Evolutionary conservation across 2,797 vertebrate genomes (phyloP), one percentile per base, ranked within the genome.

Genomic region (Peromyscus melanophrys): DNA sequence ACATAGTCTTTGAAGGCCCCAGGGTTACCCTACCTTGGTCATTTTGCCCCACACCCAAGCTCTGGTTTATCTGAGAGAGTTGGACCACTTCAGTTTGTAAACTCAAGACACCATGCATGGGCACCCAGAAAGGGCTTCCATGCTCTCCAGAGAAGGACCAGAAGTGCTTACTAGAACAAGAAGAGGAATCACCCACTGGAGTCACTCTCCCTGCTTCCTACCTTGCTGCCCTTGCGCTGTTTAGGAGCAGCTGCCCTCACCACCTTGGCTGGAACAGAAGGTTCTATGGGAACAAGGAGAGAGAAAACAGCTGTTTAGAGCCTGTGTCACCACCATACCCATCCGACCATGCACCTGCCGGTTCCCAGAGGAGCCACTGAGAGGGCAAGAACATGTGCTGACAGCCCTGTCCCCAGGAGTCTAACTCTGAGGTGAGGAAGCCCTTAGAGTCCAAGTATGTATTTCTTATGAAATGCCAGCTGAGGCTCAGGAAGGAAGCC

Each of bases 211-310:
- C 34, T 29, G 16, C 14, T 67, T 19, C 98, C 97, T 99, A 99
- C 99, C 99, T 99, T 99, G 98, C 99, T 99, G 98, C 99, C 99
- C 78, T 99, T 99, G 82, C 99, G 98, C 95, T 99, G 97, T 97
- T 99, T 99, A 0, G 99, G 99, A 97, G 99, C 99, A 43, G 99
- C 99, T 34, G 99, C 99, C 98, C 98, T 99, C 98, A 99, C 99
- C 98, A 99, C 99, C 98, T 99, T 99, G 0, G 99, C 99, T 1
- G 99, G 99, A 75, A 98, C 99, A 17, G 99, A 98, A 82, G 99
- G 98, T 96, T 99, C 99, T 99, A 98, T 95, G 96, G 98, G 91
- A 96, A 94, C 2, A 92, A 52, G 6, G 96, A 94, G 96, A 67
- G 96, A 98, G 0, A 23, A 81, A 55, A 0, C 3, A 59, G 89